Conservation (phyloP, 2,113 vertebrate species). For the Cebus imitator region DNA sequence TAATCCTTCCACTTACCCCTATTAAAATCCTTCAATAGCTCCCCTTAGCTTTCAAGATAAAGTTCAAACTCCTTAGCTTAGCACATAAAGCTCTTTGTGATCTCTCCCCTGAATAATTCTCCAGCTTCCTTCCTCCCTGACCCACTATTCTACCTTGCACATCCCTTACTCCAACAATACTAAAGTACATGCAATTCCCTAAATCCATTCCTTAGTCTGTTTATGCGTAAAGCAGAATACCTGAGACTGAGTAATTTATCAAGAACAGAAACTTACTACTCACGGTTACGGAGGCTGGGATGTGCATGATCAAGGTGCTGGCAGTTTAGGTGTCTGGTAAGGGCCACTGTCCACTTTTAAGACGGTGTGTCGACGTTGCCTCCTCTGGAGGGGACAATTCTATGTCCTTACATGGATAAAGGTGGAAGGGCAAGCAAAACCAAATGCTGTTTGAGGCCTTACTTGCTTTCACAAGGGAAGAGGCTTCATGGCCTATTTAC, state of each 20-base stretch:
- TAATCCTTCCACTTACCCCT: background rate
- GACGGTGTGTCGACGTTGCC: background rate
- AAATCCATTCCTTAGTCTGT: background rate
- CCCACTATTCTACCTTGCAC: no score
- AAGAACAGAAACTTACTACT: background rate
- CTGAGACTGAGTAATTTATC: background rate
- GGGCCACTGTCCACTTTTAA: background rate
- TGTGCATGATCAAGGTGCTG: no score
- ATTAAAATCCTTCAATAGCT: conserved; percentile 61
- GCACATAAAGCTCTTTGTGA: conserved; percentile 48
- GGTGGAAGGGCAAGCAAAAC: background rate
- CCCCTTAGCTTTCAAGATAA: conserved; percentile 68
- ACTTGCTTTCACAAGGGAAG: background rate
- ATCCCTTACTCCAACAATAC: background rate
- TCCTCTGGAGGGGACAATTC: background rate
- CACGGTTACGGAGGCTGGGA: background rate
- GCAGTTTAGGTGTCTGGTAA: background rate
- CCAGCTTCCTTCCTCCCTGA: background rate
- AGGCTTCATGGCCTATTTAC: background rate
- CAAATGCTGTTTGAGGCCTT: background rate
- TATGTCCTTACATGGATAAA: background rate
- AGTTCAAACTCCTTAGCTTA: conserved; percentile 66
- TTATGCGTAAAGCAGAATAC: background rate
- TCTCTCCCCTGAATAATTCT: background rate
- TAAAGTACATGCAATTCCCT: background rate